Evolutionary conservation across 2,888 invertebrate species (phyloP).

Genomic region (Drosophila suboccidentalis): DNA sequence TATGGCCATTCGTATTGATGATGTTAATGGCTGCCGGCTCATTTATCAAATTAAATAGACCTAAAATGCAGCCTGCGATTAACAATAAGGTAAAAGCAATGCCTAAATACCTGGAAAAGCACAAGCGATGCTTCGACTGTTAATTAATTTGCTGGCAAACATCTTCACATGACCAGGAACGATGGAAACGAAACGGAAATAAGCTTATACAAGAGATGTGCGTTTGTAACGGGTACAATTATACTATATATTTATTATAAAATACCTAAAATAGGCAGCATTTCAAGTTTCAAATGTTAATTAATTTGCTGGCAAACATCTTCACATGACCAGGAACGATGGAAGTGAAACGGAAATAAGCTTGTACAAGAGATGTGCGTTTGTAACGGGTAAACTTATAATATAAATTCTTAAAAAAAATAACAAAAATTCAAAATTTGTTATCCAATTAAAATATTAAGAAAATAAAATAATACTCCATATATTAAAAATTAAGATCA

Average conservation of each 20-base stretch:
- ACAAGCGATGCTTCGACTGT: constrained; percentile 26
- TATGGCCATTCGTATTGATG: constrained; percentile 56
- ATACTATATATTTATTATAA: no score
- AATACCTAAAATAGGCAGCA: no score
- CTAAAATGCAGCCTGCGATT: constrained; percentile 47
- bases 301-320: constrained; percentile 24
- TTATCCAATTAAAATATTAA: no score
- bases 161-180: constrained; percentile 9
- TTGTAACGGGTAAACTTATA: no score
- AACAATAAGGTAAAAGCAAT: constrained; percentile 32
- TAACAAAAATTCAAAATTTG: no score
- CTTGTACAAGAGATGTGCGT: no score
- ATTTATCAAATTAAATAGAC: constrained; percentile 58
- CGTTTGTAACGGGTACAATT: no score
- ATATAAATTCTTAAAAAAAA: no score
- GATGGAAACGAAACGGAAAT: not conserved
- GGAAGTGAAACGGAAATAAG: not conserved
- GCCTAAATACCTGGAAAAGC: constrained; percentile 23
- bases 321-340: constrained; percentile 4
- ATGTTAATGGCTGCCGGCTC: constrained; percentile 57
- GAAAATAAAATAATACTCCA: no score
- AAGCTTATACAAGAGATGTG: no score
- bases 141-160: constrained; percentile 30
- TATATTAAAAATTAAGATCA: no score
- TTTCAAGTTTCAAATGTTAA: constrained; percentile 21